phyloP scores from a whole-genome alignment of 2,888 invertebrate genomes.

The Phortica magna region DNA sequence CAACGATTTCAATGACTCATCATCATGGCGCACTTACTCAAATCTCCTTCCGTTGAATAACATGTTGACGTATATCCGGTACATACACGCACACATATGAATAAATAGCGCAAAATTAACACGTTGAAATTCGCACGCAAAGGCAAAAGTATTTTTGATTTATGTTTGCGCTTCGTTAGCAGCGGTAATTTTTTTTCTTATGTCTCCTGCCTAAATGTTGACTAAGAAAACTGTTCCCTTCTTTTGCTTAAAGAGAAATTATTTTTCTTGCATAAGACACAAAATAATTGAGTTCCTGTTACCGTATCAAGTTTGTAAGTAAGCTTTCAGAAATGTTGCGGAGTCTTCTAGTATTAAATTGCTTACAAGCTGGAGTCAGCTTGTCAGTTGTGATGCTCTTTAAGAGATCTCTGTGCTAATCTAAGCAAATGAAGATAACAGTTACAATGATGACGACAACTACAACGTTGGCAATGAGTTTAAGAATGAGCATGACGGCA shows the following conservation, averaged over 20 bases:
- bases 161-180: slow-evolving; percentile 34
- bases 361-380: slow-evolving; percentile 39
- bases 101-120: background rate
- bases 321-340: slow-evolving; percentile 42
- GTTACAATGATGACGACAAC: background rate
- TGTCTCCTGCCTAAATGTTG: background rate
- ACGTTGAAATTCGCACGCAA: slow-evolving; percentile 7
- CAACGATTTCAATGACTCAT: background rate
- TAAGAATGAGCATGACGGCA: no score
- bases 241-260: slow-evolving; percentile 22
- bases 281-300: no score
- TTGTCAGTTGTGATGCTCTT: slow-evolving; percentile 21
- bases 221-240: background rate
- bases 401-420: slow-evolving; percentile 8
- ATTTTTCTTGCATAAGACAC: slow-evolving; percentile 21
- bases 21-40: background rate
- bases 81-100: background rate
- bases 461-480: no score
- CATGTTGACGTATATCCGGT: slow-evolving; percentile 67
- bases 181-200: background rate
- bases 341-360: slow-evolving; percentile 60
- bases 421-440: background rate
- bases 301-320: background rate
- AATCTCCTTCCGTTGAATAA: slow-evolving; percentile 51
- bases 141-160: slow-evolving; percentile 29